Percentiles rank a stretch among this genome's conserved stretches.
These are phyloP conservation scores for Emydura subglobosa DNA, from an alignment of 2,113 vertebrate genomes.

Conservation along the genomic window DNA sequence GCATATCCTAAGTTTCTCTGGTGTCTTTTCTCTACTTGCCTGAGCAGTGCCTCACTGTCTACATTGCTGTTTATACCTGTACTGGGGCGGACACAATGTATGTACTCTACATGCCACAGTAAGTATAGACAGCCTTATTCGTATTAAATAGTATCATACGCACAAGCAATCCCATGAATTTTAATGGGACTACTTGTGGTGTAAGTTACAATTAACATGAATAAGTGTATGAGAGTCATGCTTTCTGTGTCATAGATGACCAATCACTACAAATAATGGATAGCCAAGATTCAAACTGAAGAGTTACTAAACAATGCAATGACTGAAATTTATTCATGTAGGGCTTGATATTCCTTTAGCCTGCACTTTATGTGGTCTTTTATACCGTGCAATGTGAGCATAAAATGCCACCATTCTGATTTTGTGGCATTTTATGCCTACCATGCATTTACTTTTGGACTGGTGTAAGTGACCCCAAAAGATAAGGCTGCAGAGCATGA, in stretches of 20 bases:
- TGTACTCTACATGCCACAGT: background rate
- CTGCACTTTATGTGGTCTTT: no score
- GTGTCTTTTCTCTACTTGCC: background rate
- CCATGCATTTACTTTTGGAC: background rate
- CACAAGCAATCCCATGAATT: background rate
- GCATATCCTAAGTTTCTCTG: background rate
- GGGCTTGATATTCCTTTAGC: no score
- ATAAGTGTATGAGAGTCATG: background rate
- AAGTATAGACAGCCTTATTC: background rate
- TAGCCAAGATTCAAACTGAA: background rate
- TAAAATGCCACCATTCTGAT: background rate
- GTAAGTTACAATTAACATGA: background rate
- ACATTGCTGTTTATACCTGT: background rate
- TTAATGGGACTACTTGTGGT: background rate
- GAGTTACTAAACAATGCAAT: background rate
- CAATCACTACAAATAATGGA: background rate
- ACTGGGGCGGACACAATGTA: background rate
- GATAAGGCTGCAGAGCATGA: no score
- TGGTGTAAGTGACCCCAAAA: background rate
- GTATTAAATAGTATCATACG: background rate
- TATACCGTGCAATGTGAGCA: no score
- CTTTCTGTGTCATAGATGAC: background rate
- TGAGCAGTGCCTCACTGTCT: background rate
- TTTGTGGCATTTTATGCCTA: background rate
- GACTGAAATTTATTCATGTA: background rate